phyloP scores from a whole-genome alignment of 2,888 invertebrate species.

The Mylabris sibirica region DNA sequence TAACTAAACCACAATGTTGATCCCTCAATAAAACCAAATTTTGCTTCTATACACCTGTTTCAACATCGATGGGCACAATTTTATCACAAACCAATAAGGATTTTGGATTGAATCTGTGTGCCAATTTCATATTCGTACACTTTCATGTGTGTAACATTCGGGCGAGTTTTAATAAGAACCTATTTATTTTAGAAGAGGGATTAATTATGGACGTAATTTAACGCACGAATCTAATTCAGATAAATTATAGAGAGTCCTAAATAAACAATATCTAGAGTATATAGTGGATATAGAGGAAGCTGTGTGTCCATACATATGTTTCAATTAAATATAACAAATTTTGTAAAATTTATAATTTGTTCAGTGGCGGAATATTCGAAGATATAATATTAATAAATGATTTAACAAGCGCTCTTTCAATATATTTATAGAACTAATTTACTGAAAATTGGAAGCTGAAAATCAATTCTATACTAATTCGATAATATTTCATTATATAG shows the following conservation, averaged over 20 bases:
- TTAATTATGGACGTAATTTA: conserved; percentile 20
- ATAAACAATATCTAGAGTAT: conserved; percentile 3
- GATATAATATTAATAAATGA: not conserved
- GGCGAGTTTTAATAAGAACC: not conserved
- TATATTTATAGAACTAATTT: not conserved
- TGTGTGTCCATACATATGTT: not conserved
- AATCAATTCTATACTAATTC: not conserved
- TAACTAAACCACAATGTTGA: no score
- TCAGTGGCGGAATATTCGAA: not conserved
- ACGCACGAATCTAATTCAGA: not conserved
- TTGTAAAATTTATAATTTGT: not conserved
- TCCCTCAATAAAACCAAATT: conserved; percentile 4
- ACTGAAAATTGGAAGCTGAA: not conserved
- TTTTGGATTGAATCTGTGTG: no score
- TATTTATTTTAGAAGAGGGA: conserved; percentile 16
- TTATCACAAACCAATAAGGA: no score
- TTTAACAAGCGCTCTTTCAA: not conserved
- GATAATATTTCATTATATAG: not conserved
- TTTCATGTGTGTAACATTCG: no score
- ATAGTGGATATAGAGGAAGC: not conserved
- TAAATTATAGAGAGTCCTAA: not conserved
- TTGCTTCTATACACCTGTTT: no score
- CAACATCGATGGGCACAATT: not conserved
- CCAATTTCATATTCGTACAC: no score
- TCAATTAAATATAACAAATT: not conserved